Evolutionary conservation across 2,888 invertebrate genomes (phyloP), one percentile per base, ranked within the genome.

Genomic region (Criorhina ranunculi): DNA sequence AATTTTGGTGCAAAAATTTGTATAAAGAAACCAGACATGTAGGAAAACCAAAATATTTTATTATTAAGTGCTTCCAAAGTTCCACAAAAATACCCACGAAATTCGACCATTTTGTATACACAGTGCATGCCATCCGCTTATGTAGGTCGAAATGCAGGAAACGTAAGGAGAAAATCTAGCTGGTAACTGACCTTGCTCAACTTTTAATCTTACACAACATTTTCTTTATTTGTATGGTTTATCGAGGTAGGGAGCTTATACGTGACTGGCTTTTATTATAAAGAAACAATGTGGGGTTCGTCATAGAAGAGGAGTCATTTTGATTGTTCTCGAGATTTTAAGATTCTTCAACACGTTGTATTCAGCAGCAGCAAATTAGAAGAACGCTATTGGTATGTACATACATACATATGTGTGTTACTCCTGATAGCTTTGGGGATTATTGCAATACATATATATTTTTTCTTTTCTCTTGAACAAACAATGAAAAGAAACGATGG

Each of bases 101-200:
- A 19, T 60, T 72, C 49, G 40, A 72, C 72, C 49, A 60, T 72
- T 31, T 37, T 31, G 59, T 12, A 31, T n/a, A 69, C 33, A 57
- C 33, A 44, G 31, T 35, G 19, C 46, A 33, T 57, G 35, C 2
- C 46, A 37, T 66, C 66, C 66, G 46, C 44, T 64, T 55, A 75
- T 66, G 44, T 57, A 55, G 49, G 57, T 57, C 9, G 31, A 46
- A 75, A 37, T 46, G 9, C 37, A 66, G 57, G 57, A 42, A 42
- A 19, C 6, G 59, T 24, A 59, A 2, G n/a, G 17, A 11, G 11
- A 7, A 40, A 37, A 53, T 72, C 51, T 66, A 49, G 57, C 72
- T 73, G 66, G 77, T 72, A 83, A 67, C 72, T 83, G 83, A 83
- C 83, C 83, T 83, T 62, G 73, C 73, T 44, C 62, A 78, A 83